Base-by-base conservation (phyloP, 2,797 vertebrate genomes). In the Lycodopsis pacificus region DNA sequence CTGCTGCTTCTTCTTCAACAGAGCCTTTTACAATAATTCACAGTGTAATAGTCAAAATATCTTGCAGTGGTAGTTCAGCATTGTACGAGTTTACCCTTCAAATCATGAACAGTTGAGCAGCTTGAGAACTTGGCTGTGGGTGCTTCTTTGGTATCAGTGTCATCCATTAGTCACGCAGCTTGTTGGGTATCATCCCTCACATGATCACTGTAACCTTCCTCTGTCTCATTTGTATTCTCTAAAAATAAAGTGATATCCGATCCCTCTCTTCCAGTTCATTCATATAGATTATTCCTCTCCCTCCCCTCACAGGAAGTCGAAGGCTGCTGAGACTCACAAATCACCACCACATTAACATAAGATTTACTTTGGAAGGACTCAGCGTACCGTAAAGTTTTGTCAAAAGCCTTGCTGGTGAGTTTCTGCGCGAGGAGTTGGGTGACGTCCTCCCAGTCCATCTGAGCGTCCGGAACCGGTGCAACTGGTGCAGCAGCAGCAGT, bases 391-490 rank as follows among this genome's bases (percentile, higher is more conserved):
- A 94, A 76, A 17, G 67, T 68, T 0, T 58, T 1, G 0, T 67
- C 11, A 48, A 95, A 89, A 10, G 34, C 30, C 19, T 58, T 0
- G 7, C 17, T 22, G 53, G 68, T 91, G 73, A 95, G 85, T 65
- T 88, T 92, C 3, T 73, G 0, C 7, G 80, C 71, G 32, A 98
- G 84, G 49, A 95, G 82, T 0, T 5, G 0, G 69, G 76, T 93
- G 59, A 98, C 78, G 0, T 92, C 78, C 20, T 67, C 75, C 97
- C 97, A 97, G 77, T 88, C 78, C 3, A 96, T 61, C 17, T 77
- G 12, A 9, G 13, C 22, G 0, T 82, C 80, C 2, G 51, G 3
- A 6, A 10, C 19, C 0, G 1, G 15, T 4, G 4, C 0, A 7
- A 2, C 12, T 0, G 40, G 42, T 27, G 30, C 4, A 30, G 30